Percentiles rank a stretch among this genome's conserved stretches.
Conservation (phyloP, 2,113 vertebrate species). For the Lasiurus borealis region DNA sequence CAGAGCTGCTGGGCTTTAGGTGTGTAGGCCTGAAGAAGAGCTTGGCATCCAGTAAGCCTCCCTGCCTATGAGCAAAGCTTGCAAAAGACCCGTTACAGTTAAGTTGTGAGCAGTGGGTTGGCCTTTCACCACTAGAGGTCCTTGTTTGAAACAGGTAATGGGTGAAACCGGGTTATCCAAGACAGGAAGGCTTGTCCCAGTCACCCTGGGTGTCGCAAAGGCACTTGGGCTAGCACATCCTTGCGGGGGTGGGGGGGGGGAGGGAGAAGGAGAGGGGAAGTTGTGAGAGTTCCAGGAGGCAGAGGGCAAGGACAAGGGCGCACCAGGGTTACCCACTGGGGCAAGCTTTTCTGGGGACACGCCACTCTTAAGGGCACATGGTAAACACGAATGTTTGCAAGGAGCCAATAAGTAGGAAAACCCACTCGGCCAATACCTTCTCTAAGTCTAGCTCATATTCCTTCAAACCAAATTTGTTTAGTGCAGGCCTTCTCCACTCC, state of each 20-base stretch:
- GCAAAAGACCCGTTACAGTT: neutral
- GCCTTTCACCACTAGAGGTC: neutral
- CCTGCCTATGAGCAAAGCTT: neutral
- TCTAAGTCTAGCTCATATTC: neutral
- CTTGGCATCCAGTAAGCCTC: neutral
- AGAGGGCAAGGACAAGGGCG: fast-evolving
- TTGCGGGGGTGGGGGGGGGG: neutral
- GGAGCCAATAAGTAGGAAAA: neutral
- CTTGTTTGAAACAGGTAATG: neutral
- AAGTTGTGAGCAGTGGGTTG: neutral
- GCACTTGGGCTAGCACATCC: neutral
- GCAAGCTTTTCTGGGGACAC: neutral
- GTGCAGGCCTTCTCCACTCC: neutral
- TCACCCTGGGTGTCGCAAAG: neutral
- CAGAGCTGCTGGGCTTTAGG: neutral
- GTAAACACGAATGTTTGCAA: neutral
- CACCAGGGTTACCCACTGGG: neutral
- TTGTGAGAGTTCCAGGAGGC: neutral
- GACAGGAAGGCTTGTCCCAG: neutral
- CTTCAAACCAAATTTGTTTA: neutral
- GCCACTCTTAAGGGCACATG: neutral
- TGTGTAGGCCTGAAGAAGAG: neutral
- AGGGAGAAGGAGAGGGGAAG: neutral
- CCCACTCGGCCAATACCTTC: neutral
- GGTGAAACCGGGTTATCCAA: neutral